Conservation (phyloP, 2,888 invertebrate genomes). For the Cryptocephalus primarius region DNA sequence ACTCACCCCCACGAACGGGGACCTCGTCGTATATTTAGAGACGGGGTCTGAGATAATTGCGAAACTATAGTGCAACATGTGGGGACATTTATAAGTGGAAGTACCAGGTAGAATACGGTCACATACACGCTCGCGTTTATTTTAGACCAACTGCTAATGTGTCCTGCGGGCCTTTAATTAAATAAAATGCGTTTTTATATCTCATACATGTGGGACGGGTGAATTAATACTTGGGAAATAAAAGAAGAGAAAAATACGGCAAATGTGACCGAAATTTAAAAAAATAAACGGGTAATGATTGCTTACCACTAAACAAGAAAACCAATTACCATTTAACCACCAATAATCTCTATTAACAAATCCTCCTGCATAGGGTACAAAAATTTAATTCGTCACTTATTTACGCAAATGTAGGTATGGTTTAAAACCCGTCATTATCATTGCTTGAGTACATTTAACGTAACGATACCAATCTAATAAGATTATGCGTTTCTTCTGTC, state of each 20-base stretch:
- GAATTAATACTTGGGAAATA: neutral
- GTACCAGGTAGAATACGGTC: slow-evolving; percentile 27
- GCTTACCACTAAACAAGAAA: too few relatives aligned
- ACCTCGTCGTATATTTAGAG: slow-evolving; percentile 23
- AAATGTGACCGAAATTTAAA: too few relatives aligned
- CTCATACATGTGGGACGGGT: slow-evolving; percentile 19
- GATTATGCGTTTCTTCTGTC: too few relatives aligned
- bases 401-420: too few relatives aligned
- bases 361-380: too few relatives aligned
- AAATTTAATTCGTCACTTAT: too few relatives aligned
- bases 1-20: slow-evolving; percentile 10
- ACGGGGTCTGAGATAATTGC: slow-evolving; percentile 35
- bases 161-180: slow-evolving; percentile 29
- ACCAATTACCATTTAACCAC: too few relatives aligned
- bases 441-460: too few relatives aligned
- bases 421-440: too few relatives aligned
- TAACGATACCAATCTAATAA: too few relatives aligned
- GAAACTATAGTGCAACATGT: slow-evolving; percentile 39
- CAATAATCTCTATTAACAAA: too few relatives aligned
- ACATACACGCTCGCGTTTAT: slow-evolving; percentile 19
- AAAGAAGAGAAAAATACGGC: neutral
- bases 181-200: slow-evolving; percentile 31
- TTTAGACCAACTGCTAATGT: slow-evolving; percentile 30
- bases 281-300: too few relatives aligned
- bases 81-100: slow-evolving; percentile 34